phyloP scores from a whole-genome alignment of 2,797 vertebrate genomes.

The Pseudocheirus occidentalis region DNA sequence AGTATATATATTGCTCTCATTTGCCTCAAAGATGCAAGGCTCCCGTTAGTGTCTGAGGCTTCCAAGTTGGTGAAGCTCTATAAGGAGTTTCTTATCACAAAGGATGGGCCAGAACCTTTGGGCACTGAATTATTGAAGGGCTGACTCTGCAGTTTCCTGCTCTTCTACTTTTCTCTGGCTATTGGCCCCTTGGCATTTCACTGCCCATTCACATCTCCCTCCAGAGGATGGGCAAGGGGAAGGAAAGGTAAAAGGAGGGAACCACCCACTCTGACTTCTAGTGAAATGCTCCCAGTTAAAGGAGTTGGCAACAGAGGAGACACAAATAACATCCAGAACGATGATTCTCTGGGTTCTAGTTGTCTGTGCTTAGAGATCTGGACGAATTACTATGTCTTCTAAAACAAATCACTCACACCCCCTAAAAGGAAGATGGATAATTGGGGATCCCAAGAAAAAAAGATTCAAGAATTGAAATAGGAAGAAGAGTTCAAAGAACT shows the following conservation, averaged over 20 bases:
- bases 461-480: conserved; percentile 50
- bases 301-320: conserved; percentile 49
- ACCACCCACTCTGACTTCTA: conserved; percentile 37
- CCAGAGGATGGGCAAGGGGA: conserved; percentile 35
- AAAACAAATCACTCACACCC: conserved; percentile 54
- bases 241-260: conserved; percentile 46
- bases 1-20: neutral
- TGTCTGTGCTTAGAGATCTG: conserved; percentile 37
- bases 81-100: conserved; percentile 40
- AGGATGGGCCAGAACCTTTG: neutral
- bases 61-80: conserved; percentile 1
- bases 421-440: conserved; percentile 53
- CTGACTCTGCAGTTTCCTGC: conserved; percentile 6
- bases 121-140: neutral
- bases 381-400: conserved; percentile 45
- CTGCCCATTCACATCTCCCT: conserved; percentile 41
- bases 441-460: conserved; percentile 64
- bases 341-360: conserved; percentile 47
- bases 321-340: conserved; percentile 52
- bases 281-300: conserved; percentile 37
- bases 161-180: conserved; percentile 42
- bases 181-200: conserved; percentile 8
- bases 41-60: neutral
- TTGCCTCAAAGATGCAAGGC: neutral
- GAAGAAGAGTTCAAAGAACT: conserved; percentile 38